These are phyloP conservation scores for Rachycentron canadum DNA, from an alignment of 2,797 vertebrate genomes.

Conservation along the genomic window DNA sequence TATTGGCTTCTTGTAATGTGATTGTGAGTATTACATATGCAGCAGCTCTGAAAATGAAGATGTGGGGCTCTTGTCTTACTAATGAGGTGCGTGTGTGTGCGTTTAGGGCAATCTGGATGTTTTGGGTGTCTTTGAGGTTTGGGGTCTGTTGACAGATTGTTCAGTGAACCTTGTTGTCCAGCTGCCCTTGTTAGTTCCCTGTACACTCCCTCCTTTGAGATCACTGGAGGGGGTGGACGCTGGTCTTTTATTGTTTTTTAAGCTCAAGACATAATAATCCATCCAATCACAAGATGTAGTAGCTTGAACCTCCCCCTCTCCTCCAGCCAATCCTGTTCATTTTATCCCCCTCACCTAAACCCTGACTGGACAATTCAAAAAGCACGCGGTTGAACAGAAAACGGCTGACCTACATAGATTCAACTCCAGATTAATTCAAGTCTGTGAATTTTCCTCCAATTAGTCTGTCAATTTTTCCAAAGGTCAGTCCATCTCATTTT, in stretches of 20 bases:
- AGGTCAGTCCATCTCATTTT: background rate
- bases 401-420: constrained; percentile 54
- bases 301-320: constrained; percentile 32
- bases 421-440: constrained; percentile 23
- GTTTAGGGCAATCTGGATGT: background rate
- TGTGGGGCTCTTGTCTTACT: constrained; percentile 12
- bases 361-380: constrained; percentile 58
- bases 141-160: constrained; percentile 57
- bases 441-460: constrained; percentile 9
- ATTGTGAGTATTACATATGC: constrained; percentile 46
- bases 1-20: constrained; percentile 48
- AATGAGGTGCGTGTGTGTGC: constrained; percentile 17
- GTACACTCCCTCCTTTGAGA: constrained; percentile 26
- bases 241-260: constrained; percentile 52
- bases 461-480: background rate
- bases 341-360: constrained; percentile 13
- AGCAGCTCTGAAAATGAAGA: constrained; percentile 41
- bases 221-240: constrained; percentile 9
- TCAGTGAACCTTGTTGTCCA: constrained; percentile 73
- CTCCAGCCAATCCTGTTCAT: constrained; percentile 54
- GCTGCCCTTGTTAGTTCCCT: constrained; percentile 38
- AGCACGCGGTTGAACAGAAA: constrained; percentile 24
- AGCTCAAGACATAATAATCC: constrained; percentile 67
- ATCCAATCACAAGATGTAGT: constrained; percentile 62
- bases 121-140: constrained; percentile 39